Percentiles rank a stretch among this genome's conserved stretches.
These are phyloP conservation scores for Caenorhabditis auriculariae DNA, from an alignment of 2,888 invertebrate genomes.

Conservation along the genomic window DNA sequence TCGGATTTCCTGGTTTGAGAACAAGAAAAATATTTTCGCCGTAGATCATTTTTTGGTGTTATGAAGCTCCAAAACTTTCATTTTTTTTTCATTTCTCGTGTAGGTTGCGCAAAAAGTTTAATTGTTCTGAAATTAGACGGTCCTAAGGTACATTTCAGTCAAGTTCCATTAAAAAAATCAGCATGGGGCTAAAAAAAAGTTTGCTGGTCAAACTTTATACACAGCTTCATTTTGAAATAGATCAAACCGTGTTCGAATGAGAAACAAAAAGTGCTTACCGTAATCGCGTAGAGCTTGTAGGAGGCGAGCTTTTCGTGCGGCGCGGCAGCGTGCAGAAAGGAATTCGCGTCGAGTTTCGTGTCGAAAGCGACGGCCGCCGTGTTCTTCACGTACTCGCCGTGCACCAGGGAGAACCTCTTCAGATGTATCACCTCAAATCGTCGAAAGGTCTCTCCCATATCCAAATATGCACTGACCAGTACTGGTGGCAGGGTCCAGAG, in stretches of 20 bases:
- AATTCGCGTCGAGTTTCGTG: slow-evolving; percentile 24
- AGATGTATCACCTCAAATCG: slow-evolving; percentile 53
- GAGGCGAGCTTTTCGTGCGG: slow-evolving; percentile 6
- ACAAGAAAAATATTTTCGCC: background rate
- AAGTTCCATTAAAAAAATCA: too few relatives aligned
- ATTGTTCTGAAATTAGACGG: too few relatives aligned
- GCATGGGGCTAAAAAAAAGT: too few relatives aligned
- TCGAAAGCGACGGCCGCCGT: slow-evolving; percentile 47
- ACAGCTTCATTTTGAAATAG: too few relatives aligned
- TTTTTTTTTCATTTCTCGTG: too few relatives aligned
- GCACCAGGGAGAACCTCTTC: slow-evolving; percentile 49
- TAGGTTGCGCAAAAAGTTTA: too few relatives aligned
- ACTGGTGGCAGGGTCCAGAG: slow-evolving; percentile 54
- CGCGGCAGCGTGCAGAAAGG: slow-evolving; percentile 40
- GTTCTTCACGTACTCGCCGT: slow-evolving; percentile 55
- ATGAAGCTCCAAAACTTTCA: too few relatives aligned
- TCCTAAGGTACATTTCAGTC: too few relatives aligned
- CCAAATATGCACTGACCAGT: slow-evolving; percentile 22
- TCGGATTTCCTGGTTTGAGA: background rate
- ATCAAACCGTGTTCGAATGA: background rate
- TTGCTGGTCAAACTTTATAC: too few relatives aligned
- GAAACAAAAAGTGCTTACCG: slow-evolving; percentile 31
- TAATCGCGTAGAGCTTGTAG: slow-evolving; percentile 55
- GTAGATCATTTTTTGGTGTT: too few relatives aligned
- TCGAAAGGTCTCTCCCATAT: background rate